Conservation (phyloP, 2,797 vertebrate species). For the Crenichthys baileyi region DNA sequence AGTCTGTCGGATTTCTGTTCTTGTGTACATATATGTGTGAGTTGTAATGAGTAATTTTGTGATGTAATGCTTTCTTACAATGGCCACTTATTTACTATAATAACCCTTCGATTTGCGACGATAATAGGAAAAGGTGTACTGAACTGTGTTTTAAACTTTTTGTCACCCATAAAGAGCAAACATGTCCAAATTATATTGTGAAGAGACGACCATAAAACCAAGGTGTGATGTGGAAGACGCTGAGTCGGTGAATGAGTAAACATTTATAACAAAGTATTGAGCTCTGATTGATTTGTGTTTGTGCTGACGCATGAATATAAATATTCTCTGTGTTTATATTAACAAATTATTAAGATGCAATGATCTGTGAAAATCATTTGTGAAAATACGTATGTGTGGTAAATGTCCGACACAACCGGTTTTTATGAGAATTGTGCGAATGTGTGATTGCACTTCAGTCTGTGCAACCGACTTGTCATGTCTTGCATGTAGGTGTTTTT, state of each 20-base stretch:
- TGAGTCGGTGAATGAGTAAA: neutral
- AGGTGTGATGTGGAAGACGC: neutral
- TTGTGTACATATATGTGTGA: neutral
- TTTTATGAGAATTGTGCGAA: neutral
- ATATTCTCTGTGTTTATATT: conserved; percentile 42
- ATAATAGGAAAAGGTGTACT: neutral
- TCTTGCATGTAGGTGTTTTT: conserved; percentile 34
- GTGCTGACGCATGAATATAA: conserved; percentile 54
- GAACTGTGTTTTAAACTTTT: neutral
- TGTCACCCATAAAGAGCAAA: neutral
- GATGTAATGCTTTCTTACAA: neutral
- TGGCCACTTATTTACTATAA: neutral
- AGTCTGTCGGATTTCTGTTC: neutral
- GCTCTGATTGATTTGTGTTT: conserved; percentile 51
- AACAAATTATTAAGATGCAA: conserved; percentile 45
- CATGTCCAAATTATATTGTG: neutral
- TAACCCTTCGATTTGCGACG: neutral
- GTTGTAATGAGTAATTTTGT: neutral
- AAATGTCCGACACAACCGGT: conserved; percentile 14
- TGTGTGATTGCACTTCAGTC: conserved; percentile 17
- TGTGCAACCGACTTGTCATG: conserved; percentile 36
- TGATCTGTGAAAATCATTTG: conserved; percentile 34
- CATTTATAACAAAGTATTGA: conserved; percentile 24
- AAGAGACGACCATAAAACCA: neutral
- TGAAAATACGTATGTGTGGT: conserved; percentile 10